These are phyloP conservation scores for Suricata suricatta DNA, from an alignment of 2,113 vertebrate genomes.

Conservation along the genomic window DNA sequence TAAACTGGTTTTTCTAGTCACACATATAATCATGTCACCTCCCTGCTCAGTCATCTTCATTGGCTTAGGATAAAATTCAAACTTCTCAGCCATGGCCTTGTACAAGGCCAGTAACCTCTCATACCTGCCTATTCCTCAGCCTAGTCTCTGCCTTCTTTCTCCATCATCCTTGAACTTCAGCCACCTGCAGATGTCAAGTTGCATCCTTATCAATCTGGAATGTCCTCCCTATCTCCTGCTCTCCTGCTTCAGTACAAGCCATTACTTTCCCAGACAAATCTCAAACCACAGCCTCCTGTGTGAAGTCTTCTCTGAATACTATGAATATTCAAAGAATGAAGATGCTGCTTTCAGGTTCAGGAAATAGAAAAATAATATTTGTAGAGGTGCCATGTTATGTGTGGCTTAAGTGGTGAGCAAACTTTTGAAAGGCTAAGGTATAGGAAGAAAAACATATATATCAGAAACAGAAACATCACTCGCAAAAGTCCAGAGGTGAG, in stretches of 20 bases:
- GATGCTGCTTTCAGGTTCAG: not conserved
- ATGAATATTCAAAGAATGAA: not conserved
- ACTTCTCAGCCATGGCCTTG: not conserved
- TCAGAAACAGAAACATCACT: not conserved
- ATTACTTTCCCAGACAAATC: not conserved
- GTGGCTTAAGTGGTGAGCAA: not conserved
- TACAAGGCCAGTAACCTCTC: not conserved
- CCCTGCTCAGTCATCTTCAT: not conserved
- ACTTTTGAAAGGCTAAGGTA: not conserved
- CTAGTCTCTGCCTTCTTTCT: not conserved
- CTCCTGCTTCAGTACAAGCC: not conserved
- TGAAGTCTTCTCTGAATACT: not conserved
- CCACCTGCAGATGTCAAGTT: not conserved
- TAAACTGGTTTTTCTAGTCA: not conserved
- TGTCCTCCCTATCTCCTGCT: not conserved
- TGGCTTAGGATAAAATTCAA: not conserved
- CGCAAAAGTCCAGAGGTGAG: not conserved
- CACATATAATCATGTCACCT: not conserved
- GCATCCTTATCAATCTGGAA: not conserved
- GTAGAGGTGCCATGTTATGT: not conserved
- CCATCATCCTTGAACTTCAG: not conserved
- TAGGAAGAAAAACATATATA: not conserved
- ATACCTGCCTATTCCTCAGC: not conserved
- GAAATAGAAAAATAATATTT: not conserved
- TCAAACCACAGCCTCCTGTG: not conserved